Base-by-base conservation (phyloP, 2,797 vertebrate species). In the Chaetodon trifasciatus region DNA sequence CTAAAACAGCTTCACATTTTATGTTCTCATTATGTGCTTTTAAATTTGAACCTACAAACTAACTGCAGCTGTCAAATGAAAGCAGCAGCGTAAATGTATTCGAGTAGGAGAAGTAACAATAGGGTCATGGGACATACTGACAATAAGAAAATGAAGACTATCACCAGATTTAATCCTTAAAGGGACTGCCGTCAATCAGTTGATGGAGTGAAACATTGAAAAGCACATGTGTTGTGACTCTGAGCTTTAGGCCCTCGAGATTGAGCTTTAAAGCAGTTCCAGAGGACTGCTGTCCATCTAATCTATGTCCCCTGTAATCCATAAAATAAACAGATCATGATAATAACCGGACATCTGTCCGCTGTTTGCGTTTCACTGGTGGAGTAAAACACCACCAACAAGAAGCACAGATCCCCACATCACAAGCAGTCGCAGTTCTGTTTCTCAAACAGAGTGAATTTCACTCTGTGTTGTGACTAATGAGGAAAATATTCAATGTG, bases 381-480 rank as follows among this genome's bases (percentile, higher is more conserved):
- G 13, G 21, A 81, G 32, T 70, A 19, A 74, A 69, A 84, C 53
- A 8, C 23, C 19, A 70, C 76, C 67, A 82, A 81, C 81, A 88
- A 80, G 85, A 89, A 88, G 46, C 67, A 15, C 13, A 40, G 19
- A 49, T 53, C 47, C 0, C 79, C 76, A 82, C 76, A 79, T 81
- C 70, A 67, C 15, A 79, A 19, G 44, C 15, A 5, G 53, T 5
- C 16, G 40, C 5, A 24, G 61, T 58, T 81, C 23, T 16, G 10
- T 57, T 66, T 90, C 42, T 81, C 68, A 78, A 73, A 72, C 70
- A 46, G 19, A n/a, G 24, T 8, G 3, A 58, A 12, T n/a, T 4
- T 2, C 12, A 21, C 23, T 6, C 1, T 19, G 21, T 73, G 35
- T 58, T 9, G 44, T 28, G 32, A 8, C 6, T 39, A 56, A 55